Conservation (phyloP, 2,888 invertebrate genomes). For the Sphinx pinastri region DNA sequence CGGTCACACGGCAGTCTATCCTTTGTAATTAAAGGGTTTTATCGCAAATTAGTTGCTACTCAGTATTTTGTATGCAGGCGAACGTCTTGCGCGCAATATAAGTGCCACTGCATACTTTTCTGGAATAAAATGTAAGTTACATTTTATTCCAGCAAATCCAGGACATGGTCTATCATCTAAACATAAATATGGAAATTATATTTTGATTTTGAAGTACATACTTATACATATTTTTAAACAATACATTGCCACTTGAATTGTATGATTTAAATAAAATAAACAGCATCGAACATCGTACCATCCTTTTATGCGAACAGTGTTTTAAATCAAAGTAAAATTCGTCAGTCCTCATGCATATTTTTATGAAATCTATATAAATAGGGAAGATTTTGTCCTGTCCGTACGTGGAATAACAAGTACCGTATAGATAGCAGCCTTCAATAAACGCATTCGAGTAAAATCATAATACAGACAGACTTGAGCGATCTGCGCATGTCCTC, state of each 20-base stretch:
- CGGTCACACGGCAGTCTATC: too few species aligned
- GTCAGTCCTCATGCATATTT: constrained; percentile 8
- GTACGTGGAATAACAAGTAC: constrained; percentile 47
- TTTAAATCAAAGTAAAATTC: constrained; percentile 4
- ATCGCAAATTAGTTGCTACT: too few species aligned
- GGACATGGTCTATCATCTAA: too few species aligned
- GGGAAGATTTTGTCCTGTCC: constrained; percentile 39
- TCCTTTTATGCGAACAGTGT: background rate
- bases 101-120: too few species aligned
- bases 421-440: constrained; percentile 58
- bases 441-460: constrained; percentile 70
- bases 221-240: too few species aligned
- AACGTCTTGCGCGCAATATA: too few species aligned
- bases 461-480: constrained; percentile 55
- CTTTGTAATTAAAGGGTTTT: too few species aligned
- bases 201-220: too few species aligned
- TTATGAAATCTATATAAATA: constrained; percentile 13
- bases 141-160: too few species aligned
- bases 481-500: constrained; percentile 36
- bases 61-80: too few species aligned
- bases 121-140: too few species aligned
- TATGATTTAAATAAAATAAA: background rate
- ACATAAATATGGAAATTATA: too few species aligned
- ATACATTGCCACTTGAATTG: background rate
- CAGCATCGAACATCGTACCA: background rate